A percentile compares a stretch with the other conserved stretches of the same genome.
phyloP scores from a whole-genome alignment of 2,113 vertebrate genomes.

The Brienomyrus brachyistius region DNA sequence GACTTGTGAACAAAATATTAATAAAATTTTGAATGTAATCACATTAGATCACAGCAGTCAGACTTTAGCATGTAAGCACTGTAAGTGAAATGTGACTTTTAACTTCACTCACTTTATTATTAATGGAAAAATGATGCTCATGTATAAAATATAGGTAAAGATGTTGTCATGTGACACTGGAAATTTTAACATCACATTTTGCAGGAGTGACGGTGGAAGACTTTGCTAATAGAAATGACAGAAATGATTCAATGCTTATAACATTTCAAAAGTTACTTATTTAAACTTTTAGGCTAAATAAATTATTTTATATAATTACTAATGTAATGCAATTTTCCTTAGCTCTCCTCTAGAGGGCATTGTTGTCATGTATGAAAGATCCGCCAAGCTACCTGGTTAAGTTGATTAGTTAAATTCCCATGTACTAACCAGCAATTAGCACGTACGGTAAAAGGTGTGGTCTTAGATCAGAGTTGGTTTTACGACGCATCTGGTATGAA shows the following conservation, averaged over 20 bases:
- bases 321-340: not conserved
- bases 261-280: not conserved
- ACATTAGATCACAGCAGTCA: not conserved
- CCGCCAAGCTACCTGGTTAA: not conserved
- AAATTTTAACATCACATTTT: not conserved
- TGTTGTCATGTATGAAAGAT: not conserved
- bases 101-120: not conserved
- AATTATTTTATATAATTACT: not conserved
- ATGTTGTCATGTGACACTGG: not conserved
- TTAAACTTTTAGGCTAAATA: not conserved
- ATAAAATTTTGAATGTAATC: not conserved
- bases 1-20: not conserved
- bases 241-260: not conserved
- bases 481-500: not conserved
- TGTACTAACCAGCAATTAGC: constrained; percentile 6
- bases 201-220: not conserved
- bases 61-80: not conserved
- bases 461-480: not conserved
- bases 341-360: constrained; percentile 13
- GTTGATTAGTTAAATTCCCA: not conserved
- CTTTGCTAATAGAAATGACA: not conserved
- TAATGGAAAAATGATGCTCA: not conserved
- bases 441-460: not conserved
- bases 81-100: not conserved
- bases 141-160: not conserved